A percentile compares a stretch with the other conserved stretches of the same genome.
Evolutionary conservation across 2,888 invertebrate genomes (phyloP).

Genomic region (Xestia xanthographa): DNA sequence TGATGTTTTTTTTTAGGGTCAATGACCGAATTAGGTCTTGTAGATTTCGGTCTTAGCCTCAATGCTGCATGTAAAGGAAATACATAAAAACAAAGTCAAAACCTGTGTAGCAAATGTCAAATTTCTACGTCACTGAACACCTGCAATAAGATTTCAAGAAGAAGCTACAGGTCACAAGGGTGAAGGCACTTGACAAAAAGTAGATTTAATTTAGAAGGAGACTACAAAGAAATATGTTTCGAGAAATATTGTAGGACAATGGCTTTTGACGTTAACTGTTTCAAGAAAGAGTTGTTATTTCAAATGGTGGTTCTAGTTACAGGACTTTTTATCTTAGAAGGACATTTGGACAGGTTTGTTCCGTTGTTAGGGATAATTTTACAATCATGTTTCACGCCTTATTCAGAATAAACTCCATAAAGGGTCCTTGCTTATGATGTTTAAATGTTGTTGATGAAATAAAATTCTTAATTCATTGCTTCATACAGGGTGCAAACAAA

Average conservation of each 20-base stretch:
- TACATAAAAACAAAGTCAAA: not conserved
- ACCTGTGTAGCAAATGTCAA: not conserved
- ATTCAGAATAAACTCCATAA: too few species aligned
- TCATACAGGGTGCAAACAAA: too few species aligned
- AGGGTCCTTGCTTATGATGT: too few species aligned
- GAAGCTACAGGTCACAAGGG: slow-evolving; percentile 41
- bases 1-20: too few species aligned
- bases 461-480: too few species aligned
- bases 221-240: slow-evolving; percentile 57
- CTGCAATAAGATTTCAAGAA: slow-evolving; percentile 18
- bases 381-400: not conserved
- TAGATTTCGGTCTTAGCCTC: too few species aligned
- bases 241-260: slow-evolving; percentile 51
- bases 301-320: slow-evolving; percentile 12
- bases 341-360: not conserved
- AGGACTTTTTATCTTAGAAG: slow-evolving; percentile 23
- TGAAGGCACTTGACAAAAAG: slow-evolving; percentile 38
- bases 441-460: too few species aligned
- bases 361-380: not conserved
- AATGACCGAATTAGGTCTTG: too few species aligned
- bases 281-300: slow-evolving; percentile 29
- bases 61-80: not conserved
- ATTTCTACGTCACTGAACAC: slow-evolving; percentile 18
- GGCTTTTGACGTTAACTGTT: slow-evolving; percentile 34
- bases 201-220: slow-evolving; percentile 49